Percentiles rank a stretch among this genome's conserved stretches.
These are phyloP conservation scores for Gyps fulvus DNA, from an alignment of 2,113 vertebrate genomes.

Conservation along the genomic window DNA sequence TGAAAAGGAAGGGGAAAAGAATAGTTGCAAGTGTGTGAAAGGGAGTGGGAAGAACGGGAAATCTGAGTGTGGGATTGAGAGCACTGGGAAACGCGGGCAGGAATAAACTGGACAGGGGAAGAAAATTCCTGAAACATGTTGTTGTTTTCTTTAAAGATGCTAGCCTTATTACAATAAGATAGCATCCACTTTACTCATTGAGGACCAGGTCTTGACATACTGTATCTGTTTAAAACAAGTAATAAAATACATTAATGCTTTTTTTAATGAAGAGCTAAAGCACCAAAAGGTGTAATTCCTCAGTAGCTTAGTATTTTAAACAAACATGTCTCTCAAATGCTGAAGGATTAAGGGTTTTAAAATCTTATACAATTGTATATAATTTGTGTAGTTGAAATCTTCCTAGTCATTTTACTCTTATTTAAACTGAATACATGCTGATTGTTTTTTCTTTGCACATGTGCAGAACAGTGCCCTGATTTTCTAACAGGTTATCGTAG, in stretches of 20 bases:
- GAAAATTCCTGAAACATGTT: background rate
- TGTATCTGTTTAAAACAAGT: background rate
- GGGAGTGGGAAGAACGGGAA: background rate
- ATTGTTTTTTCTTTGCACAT: background rate
- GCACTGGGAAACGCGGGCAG: background rate
- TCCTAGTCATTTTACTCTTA: background rate
- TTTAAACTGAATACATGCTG: background rate
- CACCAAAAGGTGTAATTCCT: background rate
- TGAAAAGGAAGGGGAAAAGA: slow-evolving; percentile 5
- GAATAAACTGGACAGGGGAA: background rate
- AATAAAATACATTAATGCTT: background rate
- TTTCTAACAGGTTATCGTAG: background rate
- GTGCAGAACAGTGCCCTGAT: background rate
- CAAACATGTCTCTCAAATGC: background rate
- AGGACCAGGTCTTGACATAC: background rate
- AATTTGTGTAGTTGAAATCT: background rate
- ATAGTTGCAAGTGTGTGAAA: background rate
- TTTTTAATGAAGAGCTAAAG: background rate
- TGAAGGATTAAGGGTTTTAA: background rate
- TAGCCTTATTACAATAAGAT: background rate
- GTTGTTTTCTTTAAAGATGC: background rate
- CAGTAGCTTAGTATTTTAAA: background rate
- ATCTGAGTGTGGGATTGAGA: background rate
- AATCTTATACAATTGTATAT: background rate
- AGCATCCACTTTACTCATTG: background rate